Evolutionary conservation across 2,888 invertebrate species (phyloP).

Genomic region (Fabriciana adippe): DNA sequence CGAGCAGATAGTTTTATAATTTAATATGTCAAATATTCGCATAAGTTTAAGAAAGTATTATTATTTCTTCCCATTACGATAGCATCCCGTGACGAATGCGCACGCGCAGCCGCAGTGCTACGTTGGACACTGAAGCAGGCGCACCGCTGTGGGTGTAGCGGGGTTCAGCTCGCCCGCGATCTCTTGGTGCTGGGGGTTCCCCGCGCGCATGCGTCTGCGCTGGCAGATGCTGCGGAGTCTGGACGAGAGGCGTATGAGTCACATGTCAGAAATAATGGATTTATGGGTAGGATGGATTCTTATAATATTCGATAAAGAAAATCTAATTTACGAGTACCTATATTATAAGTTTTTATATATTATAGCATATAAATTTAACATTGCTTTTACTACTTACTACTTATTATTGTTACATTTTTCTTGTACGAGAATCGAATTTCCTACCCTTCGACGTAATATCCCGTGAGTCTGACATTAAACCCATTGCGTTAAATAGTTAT

Average conservation of each 20-base stretch:
- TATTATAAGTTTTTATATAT: too few species aligned
- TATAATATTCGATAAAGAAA: neutral
- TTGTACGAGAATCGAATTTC: too few species aligned
- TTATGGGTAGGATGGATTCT: slow-evolving; percentile 55
- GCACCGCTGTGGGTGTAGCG: slow-evolving; percentile 59
- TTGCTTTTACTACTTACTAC: too few species aligned
- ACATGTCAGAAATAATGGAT: slow-evolving; percentile 52
- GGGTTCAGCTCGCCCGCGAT: slow-evolving; percentile 62
- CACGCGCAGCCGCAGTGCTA: slow-evolving; percentile 68
- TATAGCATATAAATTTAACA: too few species aligned
- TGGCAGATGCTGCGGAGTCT: slow-evolving; percentile 62
- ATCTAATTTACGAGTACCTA: too few species aligned
- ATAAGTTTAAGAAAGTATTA: neutral
- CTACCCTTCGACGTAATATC: too few species aligned
- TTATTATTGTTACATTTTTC: too few species aligned
- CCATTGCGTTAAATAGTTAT: too few species aligned
- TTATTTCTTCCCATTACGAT: neutral
- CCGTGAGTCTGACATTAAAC: too few species aligned
- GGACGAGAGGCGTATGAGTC: slow-evolving; percentile 53
- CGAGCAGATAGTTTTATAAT: too few species aligned
- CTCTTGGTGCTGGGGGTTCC: slow-evolving; percentile 71
- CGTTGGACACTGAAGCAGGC: slow-evolving; percentile 70
- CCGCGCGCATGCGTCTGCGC: slow-evolving; percentile 63
- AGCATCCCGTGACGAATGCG: slow-evolving; percentile 72
- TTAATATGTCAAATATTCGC: too few species aligned